These are phyloP conservation scores for Epinephelus moara DNA, from an alignment of 2,113 vertebrate species.

Conservation along the genomic window DNA sequence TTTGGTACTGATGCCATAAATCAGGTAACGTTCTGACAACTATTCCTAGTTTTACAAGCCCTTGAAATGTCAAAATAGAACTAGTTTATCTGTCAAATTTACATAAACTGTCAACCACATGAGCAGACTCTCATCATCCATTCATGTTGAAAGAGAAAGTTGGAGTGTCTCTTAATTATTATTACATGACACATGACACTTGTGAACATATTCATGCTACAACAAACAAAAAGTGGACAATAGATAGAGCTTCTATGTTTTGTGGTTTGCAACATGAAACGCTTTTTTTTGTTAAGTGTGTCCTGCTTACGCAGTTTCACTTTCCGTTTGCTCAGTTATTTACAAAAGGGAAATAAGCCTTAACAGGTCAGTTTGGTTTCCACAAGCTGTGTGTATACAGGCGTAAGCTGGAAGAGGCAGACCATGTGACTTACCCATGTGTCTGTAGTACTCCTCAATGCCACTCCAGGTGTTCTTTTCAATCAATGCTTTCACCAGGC, in stretches of 20 bases:
- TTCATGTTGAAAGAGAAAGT: neutral
- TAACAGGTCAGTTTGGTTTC: neutral
- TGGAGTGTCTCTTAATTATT: neutral
- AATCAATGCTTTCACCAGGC: constrained; percentile 91
- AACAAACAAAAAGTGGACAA: neutral
- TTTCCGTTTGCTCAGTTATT: neutral
- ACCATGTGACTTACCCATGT: constrained; percentile 85
- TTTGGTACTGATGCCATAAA: neutral
- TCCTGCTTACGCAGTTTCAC: neutral
- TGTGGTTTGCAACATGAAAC: neutral
- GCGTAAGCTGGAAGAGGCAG: neutral
- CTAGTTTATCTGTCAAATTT: neutral
- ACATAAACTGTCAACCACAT: neutral
- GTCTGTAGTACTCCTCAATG: constrained; percentile 92
- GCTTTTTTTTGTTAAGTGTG: neutral
- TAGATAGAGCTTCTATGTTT: neutral
- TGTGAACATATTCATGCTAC: neutral
- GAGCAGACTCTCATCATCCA: neutral
- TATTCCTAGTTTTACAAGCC: neutral
- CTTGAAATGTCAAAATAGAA: neutral
- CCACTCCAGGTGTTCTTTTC: constrained; percentile 95
- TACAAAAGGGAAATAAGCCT: neutral
- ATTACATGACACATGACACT: neutral
- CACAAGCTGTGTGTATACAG: neutral
- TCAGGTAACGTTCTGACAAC: no score